Percentiles rank a stretch among this genome's conserved stretches.
These are phyloP conservation scores for Trilocha varians DNA, from an alignment of 2,888 invertebrate species.

Conservation along the genomic window DNA sequence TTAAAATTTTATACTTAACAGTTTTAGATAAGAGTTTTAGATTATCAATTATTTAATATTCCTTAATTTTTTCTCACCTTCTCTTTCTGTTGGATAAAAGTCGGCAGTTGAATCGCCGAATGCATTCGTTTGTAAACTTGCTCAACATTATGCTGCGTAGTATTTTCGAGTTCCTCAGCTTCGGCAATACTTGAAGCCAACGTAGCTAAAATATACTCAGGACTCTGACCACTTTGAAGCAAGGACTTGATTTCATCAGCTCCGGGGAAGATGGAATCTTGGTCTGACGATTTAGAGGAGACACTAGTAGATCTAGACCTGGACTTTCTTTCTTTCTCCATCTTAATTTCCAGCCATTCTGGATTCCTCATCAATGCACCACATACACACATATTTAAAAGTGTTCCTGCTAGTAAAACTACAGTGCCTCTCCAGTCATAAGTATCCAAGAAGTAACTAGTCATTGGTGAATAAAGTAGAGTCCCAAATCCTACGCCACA, in stretches of 20 bases:
- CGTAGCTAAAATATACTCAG: slow-evolving; percentile 76
- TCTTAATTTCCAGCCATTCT: slow-evolving; percentile 82
- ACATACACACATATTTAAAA: slow-evolving; percentile 89
- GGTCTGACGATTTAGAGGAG: slow-evolving; percentile 61
- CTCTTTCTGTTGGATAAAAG: slow-evolving; percentile 81
- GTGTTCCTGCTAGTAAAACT: slow-evolving; percentile 83
- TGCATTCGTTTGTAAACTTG: slow-evolving; percentile 54
- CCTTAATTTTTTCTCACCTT: slow-evolving; percentile 54
- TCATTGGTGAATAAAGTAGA: slow-evolving; percentile 87
- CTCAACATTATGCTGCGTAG: slow-evolving; percentile 59
- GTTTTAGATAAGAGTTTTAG: neutral
- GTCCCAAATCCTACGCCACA: slow-evolving; percentile 93
- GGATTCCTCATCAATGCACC: slow-evolving; percentile 91
- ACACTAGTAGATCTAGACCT: slow-evolving; percentile 60
- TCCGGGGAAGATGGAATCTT: slow-evolving; percentile 67
- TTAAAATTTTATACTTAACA: neutral
- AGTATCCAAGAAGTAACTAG: slow-evolving; percentile 79
- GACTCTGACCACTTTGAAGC: slow-evolving; percentile 78
- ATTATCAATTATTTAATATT: neutral
- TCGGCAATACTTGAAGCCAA: slow-evolving; percentile 72
- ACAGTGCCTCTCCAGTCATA: slow-evolving; percentile 89
- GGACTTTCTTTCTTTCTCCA: slow-evolving; percentile 61
- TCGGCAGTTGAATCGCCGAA: slow-evolving; percentile 84
- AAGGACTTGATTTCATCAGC: slow-evolving; percentile 78
- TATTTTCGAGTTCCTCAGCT: slow-evolving; percentile 55